These are phyloP conservation scores for Neoscelio sp. DNA, from an alignment of 2,888 invertebrate genomes.

Conservation along the genomic window DNA sequence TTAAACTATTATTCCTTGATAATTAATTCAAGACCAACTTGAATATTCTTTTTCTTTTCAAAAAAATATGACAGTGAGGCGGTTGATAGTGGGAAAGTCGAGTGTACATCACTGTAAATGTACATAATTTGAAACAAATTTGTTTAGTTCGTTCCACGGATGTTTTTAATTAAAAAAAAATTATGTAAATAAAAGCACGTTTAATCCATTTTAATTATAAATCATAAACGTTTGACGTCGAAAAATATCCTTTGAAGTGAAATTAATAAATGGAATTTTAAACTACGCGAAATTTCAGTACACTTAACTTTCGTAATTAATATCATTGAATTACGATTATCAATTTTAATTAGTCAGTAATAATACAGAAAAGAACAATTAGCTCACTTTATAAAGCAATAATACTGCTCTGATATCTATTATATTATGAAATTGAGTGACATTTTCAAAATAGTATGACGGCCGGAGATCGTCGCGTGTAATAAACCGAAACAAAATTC, in stretches of 20 bases:
- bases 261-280: constrained; percentile 16
- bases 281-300: constrained; percentile 6
- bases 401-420: constrained; percentile 34
- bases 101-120: too few relatives aligned
- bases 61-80: too few relatives aligned
- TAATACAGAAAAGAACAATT: constrained; percentile 33
- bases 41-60: too few relatives aligned
- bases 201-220: constrained; percentile 5
- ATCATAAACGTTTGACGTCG: neutral
- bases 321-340: constrained; percentile 31
- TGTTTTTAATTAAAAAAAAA: too few relatives aligned
- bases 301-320: constrained; percentile 27
- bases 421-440: constrained; percentile 41
- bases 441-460: constrained; percentile 34
- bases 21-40: too few relatives aligned
- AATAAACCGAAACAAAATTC: constrained; percentile 46
- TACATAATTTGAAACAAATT: too few relatives aligned
- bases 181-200: too few relatives aligned
- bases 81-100: too few relatives aligned
- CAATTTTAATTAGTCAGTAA: constrained; percentile 21
- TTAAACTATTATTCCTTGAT: too few relatives aligned
- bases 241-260: neutral
- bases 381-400: constrained; percentile 41
- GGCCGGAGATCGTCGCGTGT: constrained; percentile 30
- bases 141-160: too few relatives aligned